Evolutionary conservation across 2,888 invertebrate genomes (phyloP), one percentile per base, ranked within the genome.

Genomic region (Stramonita haemastoma): DNA sequence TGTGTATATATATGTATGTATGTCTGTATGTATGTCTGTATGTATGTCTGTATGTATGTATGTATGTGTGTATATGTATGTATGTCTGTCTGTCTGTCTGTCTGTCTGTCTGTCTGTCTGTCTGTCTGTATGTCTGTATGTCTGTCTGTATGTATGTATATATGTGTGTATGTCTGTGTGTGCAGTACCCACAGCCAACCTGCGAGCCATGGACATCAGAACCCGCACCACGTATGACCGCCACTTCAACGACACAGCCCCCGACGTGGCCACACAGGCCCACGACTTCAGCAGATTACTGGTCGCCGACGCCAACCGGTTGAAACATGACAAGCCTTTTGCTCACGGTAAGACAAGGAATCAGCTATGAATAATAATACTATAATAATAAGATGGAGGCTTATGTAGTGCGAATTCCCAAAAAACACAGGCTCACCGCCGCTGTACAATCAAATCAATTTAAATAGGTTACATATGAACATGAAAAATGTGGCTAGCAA

Each of bases 181-280:
- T 36, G 36, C 70, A 34, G 57, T 56, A 26, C 95, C 95, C 5
- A 93, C 93, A 32, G 93, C 94, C 15, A 92, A 92, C 88, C 57
- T 89, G 15, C 79, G 86, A 57, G 29, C 90, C 86, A 34, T 87
- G 34, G 90, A 87, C 57, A 70, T 94, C 70, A 93, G 93, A 89
- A 92, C 92, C 46, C 91, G 94, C 83, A 95, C 94, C 11, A 95
- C 95, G 6, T 95, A 95, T 89, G 94, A 94, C 87, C 91, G 94
- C 13, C 94, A 94, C 88, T 95, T 92, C 90, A 94, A 94, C 88
- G 94, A 94, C 85, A 93, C 92, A 85, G 91, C 93, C n/a, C 92
- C 91, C 5, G 92, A 92, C 56, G 92, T 93, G 29, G 91, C 92
- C 56, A 89, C 91, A 77, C 94, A 94, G 87, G 92, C 94, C 26